Conservation (phyloP, 2,888 invertebrate species). For the Baronia brevicornis region DNA sequence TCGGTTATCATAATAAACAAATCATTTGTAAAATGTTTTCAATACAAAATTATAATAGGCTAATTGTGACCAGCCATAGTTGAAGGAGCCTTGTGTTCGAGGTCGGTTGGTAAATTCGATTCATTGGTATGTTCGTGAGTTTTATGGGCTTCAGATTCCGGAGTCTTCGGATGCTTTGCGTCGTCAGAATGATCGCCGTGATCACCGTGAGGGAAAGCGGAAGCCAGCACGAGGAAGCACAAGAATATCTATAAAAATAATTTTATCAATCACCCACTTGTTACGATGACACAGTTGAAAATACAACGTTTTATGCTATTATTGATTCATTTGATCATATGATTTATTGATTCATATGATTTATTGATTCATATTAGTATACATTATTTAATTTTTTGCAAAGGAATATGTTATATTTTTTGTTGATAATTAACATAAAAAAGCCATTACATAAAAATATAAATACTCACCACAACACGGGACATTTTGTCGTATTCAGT, state of each 20-base stretch:
- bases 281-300: background rate
- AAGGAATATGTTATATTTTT: background rate
- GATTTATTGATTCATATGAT: too few relatives aligned
- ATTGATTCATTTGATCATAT: too few relatives aligned
- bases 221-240: slow-evolving; percentile 19
- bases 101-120: slow-evolving; percentile 22
- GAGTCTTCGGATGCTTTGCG: slow-evolving; percentile 21
- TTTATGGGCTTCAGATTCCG: slow-evolving; percentile 28
- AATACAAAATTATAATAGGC: too few relatives aligned
- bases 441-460: background rate
- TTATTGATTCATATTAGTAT: too few relatives aligned
- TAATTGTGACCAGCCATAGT: slow-evolving; percentile 22
- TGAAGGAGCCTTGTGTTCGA: slow-evolving; percentile 20
- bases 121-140: slow-evolving; percentile 25
- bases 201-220: slow-evolving; percentile 9
- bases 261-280: background rate
- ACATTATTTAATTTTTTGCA: background rate
- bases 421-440: background rate
- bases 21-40: too few relatives aligned
- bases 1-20: too few relatives aligned
- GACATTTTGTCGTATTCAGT: too few relatives aligned
- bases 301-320: too few relatives aligned
- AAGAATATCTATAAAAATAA: slow-evolving; percentile 4
- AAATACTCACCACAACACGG: slow-evolving; percentile 6
- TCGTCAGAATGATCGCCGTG: slow-evolving; percentile 10